Percentiles rank a stretch among this genome's conserved stretches.
Evolutionary conservation across 2,797 vertebrate species (phyloP).

Genomic region (Podarcis siculus): DNA sequence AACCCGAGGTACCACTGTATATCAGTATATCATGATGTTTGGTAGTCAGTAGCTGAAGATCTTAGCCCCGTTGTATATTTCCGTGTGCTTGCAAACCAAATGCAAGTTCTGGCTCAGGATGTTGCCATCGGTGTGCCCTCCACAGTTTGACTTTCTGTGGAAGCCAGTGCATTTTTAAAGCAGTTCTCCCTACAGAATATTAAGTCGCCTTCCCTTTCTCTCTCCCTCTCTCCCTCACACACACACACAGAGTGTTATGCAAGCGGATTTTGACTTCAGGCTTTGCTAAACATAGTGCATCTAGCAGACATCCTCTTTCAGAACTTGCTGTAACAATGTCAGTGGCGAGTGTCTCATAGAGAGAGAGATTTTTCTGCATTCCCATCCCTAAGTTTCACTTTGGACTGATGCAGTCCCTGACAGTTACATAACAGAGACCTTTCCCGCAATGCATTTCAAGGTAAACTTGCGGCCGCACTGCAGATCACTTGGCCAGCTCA

Average conservation of each 20-base stretch:
- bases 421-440: background rate
- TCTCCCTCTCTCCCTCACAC: background rate
- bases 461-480: conserved; percentile 21
- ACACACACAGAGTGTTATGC: background rate
- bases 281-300: background rate
- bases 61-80: background rate
- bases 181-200: background rate
- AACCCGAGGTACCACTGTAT: too few relatives aligned
- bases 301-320: background rate
- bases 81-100: background rate
- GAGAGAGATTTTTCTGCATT: background rate
- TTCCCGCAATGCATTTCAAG: background rate
- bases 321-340: background rate
- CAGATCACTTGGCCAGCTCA: background rate
- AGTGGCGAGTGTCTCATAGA: background rate
- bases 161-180: background rate
- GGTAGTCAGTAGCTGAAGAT: background rate
- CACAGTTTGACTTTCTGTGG: background rate
- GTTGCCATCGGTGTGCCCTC: background rate
- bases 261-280: background rate
- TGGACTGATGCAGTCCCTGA: background rate
- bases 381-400: background rate
- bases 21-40: too few relatives aligned
- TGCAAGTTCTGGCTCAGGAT: background rate
- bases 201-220: background rate